Evolutionary conservation across 1,140 invertebrate species (phyloP).

Genomic region (Diprion similis): DNA sequence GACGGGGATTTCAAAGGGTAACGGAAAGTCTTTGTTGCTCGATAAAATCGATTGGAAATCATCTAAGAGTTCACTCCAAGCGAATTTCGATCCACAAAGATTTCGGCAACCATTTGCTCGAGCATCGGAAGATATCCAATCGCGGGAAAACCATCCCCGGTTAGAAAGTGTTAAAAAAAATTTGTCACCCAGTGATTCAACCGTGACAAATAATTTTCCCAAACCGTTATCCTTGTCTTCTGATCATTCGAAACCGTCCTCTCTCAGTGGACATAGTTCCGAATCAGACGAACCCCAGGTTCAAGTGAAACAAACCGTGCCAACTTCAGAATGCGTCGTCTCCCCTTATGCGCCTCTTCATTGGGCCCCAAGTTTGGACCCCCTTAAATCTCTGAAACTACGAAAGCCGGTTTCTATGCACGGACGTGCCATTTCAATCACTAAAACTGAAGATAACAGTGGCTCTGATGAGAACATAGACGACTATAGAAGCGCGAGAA

Average conservation of each 20-base stretch:
- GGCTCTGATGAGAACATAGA: slow-evolving; percentile 29
- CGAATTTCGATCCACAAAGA: neutral
- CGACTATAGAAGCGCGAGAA: slow-evolving; percentile 11
- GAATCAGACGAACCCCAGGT: slow-evolving; percentile 37
- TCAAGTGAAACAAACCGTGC: slow-evolving; percentile 32
- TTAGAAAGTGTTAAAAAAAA: neutral
- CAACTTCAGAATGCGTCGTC: slow-evolving; percentile 39
- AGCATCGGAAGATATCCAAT: neutral
- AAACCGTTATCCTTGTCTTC: slow-evolving; percentile 23
- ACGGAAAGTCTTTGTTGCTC: neutral
- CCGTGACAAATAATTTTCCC: slow-evolving; percentile 18
- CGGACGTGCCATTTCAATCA: slow-evolving; percentile 33
- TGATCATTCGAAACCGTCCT: slow-evolving; percentile 27
- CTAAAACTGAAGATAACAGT: slow-evolving; percentile 33
- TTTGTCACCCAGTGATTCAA: slow-evolving; percentile 26
- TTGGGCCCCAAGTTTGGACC: slow-evolving; percentile 48
- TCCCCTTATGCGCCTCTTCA: slow-evolving; percentile 50
- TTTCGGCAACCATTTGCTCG: neutral
- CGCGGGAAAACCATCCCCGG: neutral
- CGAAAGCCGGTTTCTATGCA: slow-evolving; percentile 45
- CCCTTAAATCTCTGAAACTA: slow-evolving; percentile 44
- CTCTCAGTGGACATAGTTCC: slow-evolving; percentile 32
- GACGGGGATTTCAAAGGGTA: neutral
- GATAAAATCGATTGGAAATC: neutral
- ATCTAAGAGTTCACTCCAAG: neutral